These are phyloP conservation scores for Tachycineta bicolor DNA, from an alignment of 2,113 vertebrate species.

Conservation along the genomic window DNA sequence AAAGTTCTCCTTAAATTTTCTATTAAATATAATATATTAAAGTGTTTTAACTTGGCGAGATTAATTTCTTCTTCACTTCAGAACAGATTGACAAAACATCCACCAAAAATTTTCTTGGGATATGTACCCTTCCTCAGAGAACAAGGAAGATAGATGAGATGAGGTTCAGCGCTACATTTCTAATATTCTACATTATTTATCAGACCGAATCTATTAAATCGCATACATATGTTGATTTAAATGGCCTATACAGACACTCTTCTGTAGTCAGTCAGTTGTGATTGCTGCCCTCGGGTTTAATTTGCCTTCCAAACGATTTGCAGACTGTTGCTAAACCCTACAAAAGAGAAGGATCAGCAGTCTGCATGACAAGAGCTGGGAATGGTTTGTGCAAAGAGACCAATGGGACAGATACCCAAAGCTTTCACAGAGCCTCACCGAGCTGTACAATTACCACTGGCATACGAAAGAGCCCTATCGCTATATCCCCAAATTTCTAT, in stretches of 20 bases:
- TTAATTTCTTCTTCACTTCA: neutral
- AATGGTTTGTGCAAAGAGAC: neutral
- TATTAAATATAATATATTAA: neutral
- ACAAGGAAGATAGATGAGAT: neutral
- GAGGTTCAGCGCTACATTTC: neutral
- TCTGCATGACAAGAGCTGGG: neutral
- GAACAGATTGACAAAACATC: neutral
- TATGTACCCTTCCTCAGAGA: neutral
- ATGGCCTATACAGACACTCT: neutral
- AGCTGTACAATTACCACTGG: neutral
- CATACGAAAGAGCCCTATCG: neutral
- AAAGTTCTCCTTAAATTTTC: neutral
- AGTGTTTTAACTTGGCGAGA: neutral
- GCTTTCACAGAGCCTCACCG: neutral
- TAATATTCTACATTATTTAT: neutral
- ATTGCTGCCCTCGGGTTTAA: neutral
- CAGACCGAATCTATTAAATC: neutral
- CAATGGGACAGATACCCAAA: neutral
- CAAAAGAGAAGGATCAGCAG: constrained; percentile 18
- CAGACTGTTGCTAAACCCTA: constrained; percentile 28
- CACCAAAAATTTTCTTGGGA: neutral
- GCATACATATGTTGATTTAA: neutral
- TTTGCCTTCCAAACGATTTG: neutral
- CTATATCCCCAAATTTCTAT: neutral
- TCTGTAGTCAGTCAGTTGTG: neutral